phyloP scores from a whole-genome alignment of 2,797 vertebrate genomes.

The Anisognathus igniventris region DNA sequence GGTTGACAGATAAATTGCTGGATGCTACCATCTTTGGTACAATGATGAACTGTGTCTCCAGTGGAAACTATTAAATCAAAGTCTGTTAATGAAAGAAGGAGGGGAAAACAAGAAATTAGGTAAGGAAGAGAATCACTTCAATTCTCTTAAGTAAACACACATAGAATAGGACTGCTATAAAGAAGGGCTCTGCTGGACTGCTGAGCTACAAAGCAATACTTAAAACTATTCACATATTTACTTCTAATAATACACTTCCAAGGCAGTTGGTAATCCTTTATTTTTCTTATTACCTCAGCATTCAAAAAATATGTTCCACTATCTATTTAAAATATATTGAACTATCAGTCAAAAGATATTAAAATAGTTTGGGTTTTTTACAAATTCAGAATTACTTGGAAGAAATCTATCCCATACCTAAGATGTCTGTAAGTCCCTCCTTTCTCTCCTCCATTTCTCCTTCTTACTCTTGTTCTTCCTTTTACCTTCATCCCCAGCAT shows the following conservation, averaged over 20 bases:
- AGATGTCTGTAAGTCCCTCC: neutral
- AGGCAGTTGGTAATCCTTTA: neutral
- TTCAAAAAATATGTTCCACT: neutral
- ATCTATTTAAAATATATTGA: neutral
- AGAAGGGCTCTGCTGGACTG: neutral
- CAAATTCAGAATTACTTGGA: neutral
- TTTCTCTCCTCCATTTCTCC: neutral
- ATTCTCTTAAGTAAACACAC: neutral
- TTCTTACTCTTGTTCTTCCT: neutral
- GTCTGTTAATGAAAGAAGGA: constrained; percentile 33
- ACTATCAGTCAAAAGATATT: neutral
- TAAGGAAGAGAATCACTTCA: neutral
- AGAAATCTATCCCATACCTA: neutral
- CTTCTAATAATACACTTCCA: neutral
- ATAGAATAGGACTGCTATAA: neutral
- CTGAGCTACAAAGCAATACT: neutral
- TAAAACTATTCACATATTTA: neutral
- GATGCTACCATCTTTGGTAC: constrained; percentile 24
- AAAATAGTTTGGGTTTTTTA: neutral
- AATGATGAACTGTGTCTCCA: constrained; percentile 29
- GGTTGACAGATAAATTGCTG: constrained; percentile 61
- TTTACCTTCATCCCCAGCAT: accelerated
- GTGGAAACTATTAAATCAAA: constrained; percentile 33
- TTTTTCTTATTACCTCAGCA: neutral
- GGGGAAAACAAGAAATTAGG: neutral